Evolutionary conservation across 2,113 vertebrate genomes (phyloP).

Genomic region (Crotalus horridus): DNA sequence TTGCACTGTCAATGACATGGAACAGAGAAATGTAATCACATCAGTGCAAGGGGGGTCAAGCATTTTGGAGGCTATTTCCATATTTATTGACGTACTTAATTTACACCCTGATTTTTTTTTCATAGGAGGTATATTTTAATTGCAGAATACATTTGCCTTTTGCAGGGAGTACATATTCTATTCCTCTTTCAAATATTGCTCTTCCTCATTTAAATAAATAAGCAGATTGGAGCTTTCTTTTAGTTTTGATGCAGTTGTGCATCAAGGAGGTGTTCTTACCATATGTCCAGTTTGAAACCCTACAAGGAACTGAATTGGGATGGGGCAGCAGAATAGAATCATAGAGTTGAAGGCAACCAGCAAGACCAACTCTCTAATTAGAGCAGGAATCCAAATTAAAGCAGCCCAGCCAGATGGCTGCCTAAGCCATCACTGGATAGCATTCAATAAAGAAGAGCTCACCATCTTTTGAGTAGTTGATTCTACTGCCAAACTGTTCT

Average conservation of each 20-base stretch:
- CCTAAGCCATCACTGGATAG: background rate
- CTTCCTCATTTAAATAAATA: slow-evolving; percentile 10
- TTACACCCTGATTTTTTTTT: slow-evolving; percentile 47
- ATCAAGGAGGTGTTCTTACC: slow-evolving; percentile 29
- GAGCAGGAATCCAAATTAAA: background rate
- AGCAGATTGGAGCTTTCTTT: background rate
- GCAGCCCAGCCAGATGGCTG: background rate
- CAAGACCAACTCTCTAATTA: background rate
- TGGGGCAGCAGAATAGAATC: background rate
- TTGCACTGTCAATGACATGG: background rate
- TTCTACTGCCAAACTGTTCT: background rate
- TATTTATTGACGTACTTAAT: slow-evolving; percentile 63
- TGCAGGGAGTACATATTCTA: slow-evolving; percentile 47
- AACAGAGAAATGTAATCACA: background rate
- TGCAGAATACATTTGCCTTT: slow-evolving; percentile 34
- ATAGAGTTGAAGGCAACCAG: background rate
- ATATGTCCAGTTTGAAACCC: slow-evolving; percentile 37
- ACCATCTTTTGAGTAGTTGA: background rate
- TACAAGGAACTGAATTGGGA: background rate
- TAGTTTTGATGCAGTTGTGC: slow-evolving; percentile 30
- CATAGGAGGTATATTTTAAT: slow-evolving; percentile 34
- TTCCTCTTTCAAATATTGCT: slow-evolving; percentile 30
- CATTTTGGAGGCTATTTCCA: slow-evolving; percentile 48
- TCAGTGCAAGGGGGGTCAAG: background rate
- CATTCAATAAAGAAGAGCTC: background rate